These are phyloP conservation scores for Maccullochella peelii DNA, from an alignment of 2,113 vertebrate genomes.

Conservation along the genomic window DNA sequence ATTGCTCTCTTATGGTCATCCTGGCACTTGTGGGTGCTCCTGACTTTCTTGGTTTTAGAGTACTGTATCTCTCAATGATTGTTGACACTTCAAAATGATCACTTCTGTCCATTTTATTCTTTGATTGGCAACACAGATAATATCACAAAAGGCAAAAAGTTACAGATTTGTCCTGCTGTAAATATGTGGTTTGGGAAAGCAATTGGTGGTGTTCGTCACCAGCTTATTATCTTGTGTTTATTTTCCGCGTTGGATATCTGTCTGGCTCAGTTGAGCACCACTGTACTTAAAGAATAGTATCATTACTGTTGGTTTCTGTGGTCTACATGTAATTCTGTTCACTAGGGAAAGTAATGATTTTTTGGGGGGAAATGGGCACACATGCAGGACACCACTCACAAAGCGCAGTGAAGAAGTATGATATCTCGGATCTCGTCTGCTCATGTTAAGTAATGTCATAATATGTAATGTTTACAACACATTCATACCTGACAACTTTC, in stretches of 20 bases:
- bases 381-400: neutral
- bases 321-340: conserved; percentile 19
- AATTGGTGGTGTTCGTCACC: conserved; percentile 10
- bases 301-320: conserved; percentile 39
- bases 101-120: neutral
- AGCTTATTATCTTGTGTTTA: conserved; percentile 17
- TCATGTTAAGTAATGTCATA: neutral
- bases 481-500: neutral
- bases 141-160: neutral
- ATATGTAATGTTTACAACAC: neutral
- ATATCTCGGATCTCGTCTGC: conserved; percentile 2
- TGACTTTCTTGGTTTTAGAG: neutral
- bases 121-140: neutral
- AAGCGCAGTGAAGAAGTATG: neutral
- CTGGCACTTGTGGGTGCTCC: neutral
- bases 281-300: neutral
- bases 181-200: conserved; percentile 12
- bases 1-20: neutral
- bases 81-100: neutral
- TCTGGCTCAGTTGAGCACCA: neutral
- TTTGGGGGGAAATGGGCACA: neutral
- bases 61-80: neutral
- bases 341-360: neutral
- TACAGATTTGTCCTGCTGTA: neutral
- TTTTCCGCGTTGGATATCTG: conserved; percentile 14